A percentile compares a stretch with the other conserved stretches of the same genome.
Evolutionary conservation across 2,797 vertebrate genomes (phyloP).

Genomic region (Poecilia wingei): DNA sequence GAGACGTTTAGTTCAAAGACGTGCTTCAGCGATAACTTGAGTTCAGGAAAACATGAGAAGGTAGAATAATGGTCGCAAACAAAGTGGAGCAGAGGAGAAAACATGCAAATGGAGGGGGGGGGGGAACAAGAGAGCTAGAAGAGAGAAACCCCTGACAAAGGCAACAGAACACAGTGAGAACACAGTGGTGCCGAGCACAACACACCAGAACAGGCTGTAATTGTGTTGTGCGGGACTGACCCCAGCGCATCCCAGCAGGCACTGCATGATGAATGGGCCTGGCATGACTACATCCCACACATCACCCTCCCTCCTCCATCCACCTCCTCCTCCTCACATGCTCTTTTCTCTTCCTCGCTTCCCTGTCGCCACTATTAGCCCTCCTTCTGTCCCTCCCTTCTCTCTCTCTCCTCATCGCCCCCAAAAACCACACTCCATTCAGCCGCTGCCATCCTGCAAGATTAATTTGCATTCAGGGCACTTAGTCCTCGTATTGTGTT

Average conservation of each 20-base stretch:
- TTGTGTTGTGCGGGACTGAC: constrained; percentile 80
- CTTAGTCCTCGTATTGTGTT: constrained; percentile 77
- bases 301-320: constrained; percentile 20
- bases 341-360: constrained; percentile 70
- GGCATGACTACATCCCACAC: constrained; percentile 73
- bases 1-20: constrained; percentile 53
- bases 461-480: constrained; percentile 82
- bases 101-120: constrained; percentile 29
- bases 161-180: constrained; percentile 71
- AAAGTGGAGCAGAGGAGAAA: constrained; percentile 25
- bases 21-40: constrained; percentile 40
- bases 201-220: constrained; percentile 79
- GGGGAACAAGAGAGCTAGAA: constrained; percentile 58
- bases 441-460: constrained; percentile 77
- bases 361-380: constrained; percentile 72
- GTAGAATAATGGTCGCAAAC: constrained; percentile 12
- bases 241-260: constrained; percentile 81
- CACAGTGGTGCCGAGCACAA: constrained; percentile 69
- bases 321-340: constrained; percentile 54
- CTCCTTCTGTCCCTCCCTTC: constrained; percentile 73
- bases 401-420: constrained; percentile 41
- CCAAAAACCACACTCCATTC: constrained; percentile 72
- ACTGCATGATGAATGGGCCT: constrained; percentile 81
- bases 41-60: constrained; percentile 50
- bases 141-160: constrained; percentile 70